Conservation (phyloP, 2,888 invertebrate species). For the Plagiodera versicolora region DNA sequence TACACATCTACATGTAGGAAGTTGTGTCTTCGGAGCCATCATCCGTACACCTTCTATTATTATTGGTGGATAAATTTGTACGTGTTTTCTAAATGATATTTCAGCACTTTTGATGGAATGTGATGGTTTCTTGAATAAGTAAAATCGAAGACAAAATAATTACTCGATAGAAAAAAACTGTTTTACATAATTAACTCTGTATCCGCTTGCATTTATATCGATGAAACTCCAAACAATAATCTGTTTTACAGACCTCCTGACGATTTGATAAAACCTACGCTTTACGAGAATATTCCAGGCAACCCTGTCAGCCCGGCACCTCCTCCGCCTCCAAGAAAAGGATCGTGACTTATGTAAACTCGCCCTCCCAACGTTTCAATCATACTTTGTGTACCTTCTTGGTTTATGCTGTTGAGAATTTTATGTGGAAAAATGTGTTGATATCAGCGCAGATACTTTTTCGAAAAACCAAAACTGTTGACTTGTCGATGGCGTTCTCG, state of each 20-base stretch:
- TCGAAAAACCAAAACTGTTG: too few species aligned
- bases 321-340: conserved; percentile 52
- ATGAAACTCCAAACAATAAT: too few species aligned
- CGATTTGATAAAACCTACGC: conserved; percentile 55
- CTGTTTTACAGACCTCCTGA: conserved; percentile 58
- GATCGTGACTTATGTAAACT: conserved; percentile 50
- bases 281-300: conserved; percentile 59
- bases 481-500: too few species aligned
- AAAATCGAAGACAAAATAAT: too few species aligned
- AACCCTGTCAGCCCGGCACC: conserved; percentile 41
- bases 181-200: too few species aligned
- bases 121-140: not conserved
- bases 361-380: conserved; percentile 30
- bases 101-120: conserved; percentile 9
- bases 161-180: too few species aligned
- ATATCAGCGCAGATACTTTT: too few species aligned
- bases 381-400: conserved; percentile 44
- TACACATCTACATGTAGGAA: not conserved
- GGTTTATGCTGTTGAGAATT: conserved; percentile 24
- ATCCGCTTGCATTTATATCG: too few species aligned
- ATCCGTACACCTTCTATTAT: not conserved
- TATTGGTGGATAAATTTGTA: too few species aligned
- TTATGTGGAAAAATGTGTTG: not conserved
- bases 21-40: not conserved
- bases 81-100: not conserved